Percentiles rank a stretch among this genome's conserved stretches.
Evolutionary conservation across 2,113 vertebrate genomes (phyloP).

Genomic region (Engystomops pustulosus): DNA sequence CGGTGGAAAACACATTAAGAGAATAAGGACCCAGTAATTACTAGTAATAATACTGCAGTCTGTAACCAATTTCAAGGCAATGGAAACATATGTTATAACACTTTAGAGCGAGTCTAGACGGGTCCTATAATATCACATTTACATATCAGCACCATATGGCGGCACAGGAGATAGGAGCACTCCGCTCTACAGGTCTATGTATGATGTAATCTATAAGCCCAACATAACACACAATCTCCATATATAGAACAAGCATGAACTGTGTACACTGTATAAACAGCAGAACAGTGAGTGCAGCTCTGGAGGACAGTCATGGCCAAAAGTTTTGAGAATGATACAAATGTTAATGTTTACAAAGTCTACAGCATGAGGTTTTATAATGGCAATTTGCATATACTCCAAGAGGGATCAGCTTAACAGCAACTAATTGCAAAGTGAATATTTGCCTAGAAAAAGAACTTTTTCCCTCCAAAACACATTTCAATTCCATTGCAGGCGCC

Average conservation of each 20-base stretch:
- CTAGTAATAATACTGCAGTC: slow-evolving; percentile 48
- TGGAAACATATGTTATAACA: slow-evolving; percentile 46
- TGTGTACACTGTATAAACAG: background rate
- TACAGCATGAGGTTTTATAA: too few relatives aligned
- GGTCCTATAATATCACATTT: slow-evolving; percentile 39
- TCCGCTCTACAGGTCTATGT: slow-evolving; percentile 5
- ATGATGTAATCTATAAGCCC: slow-evolving; percentile 4
- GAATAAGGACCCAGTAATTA: slow-evolving; percentile 45
- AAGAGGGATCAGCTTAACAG: too few relatives aligned
- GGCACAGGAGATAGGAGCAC: slow-evolving; percentile 24
- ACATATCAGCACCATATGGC: slow-evolving; percentile 57
- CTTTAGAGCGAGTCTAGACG: slow-evolving; percentile 49
- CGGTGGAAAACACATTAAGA: slow-evolving; percentile 46
- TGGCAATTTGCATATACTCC: too few relatives aligned
- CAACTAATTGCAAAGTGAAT: too few relatives aligned
- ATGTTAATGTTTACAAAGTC: too few relatives aligned
- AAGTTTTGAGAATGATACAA: too few relatives aligned
- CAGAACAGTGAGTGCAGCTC: too few relatives aligned
- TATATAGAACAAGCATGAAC: background rate
- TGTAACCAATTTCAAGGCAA: slow-evolving; percentile 50
- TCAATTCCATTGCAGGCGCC: too few relatives aligned
- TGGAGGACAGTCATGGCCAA: too few relatives aligned
- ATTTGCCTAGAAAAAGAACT: too few relatives aligned
- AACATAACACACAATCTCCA: background rate
- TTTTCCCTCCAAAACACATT: too few relatives aligned